Evolutionary conservation across 2,113 vertebrate species (phyloP).

Genomic region (Dicrurus megarhynchus): DNA sequence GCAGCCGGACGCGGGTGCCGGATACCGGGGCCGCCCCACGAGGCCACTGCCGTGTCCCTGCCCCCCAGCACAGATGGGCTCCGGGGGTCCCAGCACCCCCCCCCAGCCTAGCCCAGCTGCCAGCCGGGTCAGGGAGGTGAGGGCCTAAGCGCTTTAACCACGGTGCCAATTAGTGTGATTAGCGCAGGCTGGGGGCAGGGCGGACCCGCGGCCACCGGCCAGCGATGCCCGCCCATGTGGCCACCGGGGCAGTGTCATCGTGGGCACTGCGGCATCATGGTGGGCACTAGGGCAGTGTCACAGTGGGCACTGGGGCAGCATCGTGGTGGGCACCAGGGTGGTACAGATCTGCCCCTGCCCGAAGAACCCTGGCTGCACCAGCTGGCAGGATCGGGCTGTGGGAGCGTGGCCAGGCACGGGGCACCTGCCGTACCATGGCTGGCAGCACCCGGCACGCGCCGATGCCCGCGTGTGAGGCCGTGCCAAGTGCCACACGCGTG

Average conservation of each 20-base stretch:
- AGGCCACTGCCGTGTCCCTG: neutral
- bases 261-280: neutral
- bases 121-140: conserved; percentile 38
- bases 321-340: neutral
- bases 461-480: neutral
- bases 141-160: conserved; percentile 60
- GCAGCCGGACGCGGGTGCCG: accelerated
- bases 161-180: conserved; percentile 58
- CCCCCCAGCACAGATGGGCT: conserved; percentile 41
- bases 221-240: neutral
- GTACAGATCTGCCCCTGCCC: neutral
- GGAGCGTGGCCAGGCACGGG: neutral
- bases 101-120: conserved; percentile 46
- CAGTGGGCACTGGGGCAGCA: neutral
- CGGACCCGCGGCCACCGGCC: neutral
- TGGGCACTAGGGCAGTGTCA: neutral
- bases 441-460: neutral
- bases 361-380: neutral
- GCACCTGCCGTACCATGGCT: conserved; percentile 1
- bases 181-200: neutral
- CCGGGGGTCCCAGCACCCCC: neutral
- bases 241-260: neutral
- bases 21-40: accelerated
- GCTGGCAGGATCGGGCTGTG: neutral
- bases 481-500: neutral